Percentiles rank a stretch among this genome's conserved stretches.
Evolutionary conservation across 1,140 invertebrate species (phyloP).

Genomic region (Phymorhynchus buccinoides): DNA sequence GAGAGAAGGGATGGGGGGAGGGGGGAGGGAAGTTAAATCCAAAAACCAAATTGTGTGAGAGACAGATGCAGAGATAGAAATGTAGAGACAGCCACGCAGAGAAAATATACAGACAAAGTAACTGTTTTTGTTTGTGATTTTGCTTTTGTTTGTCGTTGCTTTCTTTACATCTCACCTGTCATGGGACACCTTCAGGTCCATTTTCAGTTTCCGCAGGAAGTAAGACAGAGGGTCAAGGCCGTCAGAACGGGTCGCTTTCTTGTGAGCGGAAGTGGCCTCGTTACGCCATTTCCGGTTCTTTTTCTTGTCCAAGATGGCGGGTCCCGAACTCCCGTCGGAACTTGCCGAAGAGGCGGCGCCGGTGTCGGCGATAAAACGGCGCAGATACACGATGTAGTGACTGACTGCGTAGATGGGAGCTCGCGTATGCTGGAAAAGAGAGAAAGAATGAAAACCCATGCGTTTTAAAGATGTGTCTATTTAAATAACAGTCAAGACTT

Average conservation of each 20-base stretch:
- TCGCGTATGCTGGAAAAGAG: slow-evolving; percentile 57
- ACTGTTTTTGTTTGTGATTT: too few species aligned
- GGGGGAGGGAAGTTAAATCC: neutral
- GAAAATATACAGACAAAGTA: neutral
- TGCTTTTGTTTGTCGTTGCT: too few species aligned
- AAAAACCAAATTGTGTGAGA: neutral
- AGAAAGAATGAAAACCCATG: neutral
- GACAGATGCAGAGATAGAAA: neutral
- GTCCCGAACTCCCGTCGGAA: neutral
- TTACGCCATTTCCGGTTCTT: slow-evolving; percentile 89
- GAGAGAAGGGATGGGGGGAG: neutral
- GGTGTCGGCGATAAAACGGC: slow-evolving; percentile 43
- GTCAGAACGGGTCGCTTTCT: slow-evolving; percentile 81
- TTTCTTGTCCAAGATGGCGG: neutral
- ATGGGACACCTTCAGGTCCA: slow-evolving; percentile 88
- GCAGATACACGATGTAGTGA: slow-evolving; percentile 61
- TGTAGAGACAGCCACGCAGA: neutral
- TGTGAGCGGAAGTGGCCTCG: slow-evolving; percentile 74
- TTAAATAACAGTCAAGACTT: neutral
- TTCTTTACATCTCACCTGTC: slow-evolving; percentile 84
- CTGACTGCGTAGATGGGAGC: slow-evolving; percentile 59
- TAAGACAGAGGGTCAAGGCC: slow-evolving; percentile 83
- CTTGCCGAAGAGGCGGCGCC: neutral
- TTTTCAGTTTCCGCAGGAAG: slow-evolving; percentile 87
- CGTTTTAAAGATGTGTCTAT: neutral